A percentile compares a stretch with the other conserved stretches of the same genome.
These are phyloP conservation scores for Amblyjoppa proteus DNA, from an alignment of 2,888 invertebrate species.

Conservation along the genomic window DNA sequence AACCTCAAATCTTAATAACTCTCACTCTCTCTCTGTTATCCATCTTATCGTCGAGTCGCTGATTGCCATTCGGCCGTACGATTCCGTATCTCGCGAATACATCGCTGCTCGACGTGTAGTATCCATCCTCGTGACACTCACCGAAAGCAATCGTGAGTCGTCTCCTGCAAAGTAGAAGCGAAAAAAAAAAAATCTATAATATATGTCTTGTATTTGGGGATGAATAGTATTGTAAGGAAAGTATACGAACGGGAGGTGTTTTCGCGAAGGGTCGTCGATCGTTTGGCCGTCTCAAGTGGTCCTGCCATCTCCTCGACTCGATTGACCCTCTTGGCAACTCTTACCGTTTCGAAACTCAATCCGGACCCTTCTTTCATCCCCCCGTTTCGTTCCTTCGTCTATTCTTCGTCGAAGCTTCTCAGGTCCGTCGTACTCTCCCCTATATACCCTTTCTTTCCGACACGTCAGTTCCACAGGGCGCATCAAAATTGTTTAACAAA, in stretches of 20 bases:
- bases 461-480: background rate
- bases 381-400: background rate
- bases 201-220: background rate
- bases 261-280: conserved; percentile 48
- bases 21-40: background rate
- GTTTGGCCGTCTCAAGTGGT: conserved; percentile 59
- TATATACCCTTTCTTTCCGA: background rate
- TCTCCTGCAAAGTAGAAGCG: too few relatives aligned
- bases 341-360: conserved; percentile 24
- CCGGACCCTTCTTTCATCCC: conserved; percentile 3
- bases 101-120: background rate
- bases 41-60: background rate
- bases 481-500: background rate
- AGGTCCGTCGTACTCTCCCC: background rate
- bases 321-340: conserved; percentile 56
- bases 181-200: background rate
- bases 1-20: background rate
- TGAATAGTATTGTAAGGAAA: conserved; percentile 19
- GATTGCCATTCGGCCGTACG: background rate
- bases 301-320: conserved; percentile 44
- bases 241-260: conserved; percentile 4
- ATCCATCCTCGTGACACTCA: too few relatives aligned
- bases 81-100: background rate
- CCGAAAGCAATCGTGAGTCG: too few relatives aligned
- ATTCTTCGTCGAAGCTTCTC: background rate